Evolutionary conservation across 2,113 vertebrate genomes (phyloP).

Genomic region (Anseranas semipalmata): DNA sequence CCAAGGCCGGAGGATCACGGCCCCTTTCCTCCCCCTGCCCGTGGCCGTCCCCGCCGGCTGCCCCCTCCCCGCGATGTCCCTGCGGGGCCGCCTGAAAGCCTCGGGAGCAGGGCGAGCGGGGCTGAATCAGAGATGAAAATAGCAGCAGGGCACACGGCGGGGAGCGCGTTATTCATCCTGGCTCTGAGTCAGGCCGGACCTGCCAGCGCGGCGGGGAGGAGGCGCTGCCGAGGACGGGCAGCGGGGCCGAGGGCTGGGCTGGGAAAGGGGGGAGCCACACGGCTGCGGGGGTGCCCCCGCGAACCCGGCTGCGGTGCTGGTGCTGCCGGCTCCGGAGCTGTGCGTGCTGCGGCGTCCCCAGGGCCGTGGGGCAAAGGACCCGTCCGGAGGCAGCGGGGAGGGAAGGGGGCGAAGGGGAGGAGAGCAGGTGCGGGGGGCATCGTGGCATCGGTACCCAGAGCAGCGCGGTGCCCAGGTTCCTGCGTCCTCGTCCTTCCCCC

Average conservation of each 20-base stretch:
- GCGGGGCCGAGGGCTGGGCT: background rate
- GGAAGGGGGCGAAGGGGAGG: no score
- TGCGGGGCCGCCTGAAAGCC: no score
- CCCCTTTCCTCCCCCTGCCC: background rate
- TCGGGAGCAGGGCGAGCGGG: background rate
- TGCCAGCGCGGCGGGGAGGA: background rate
- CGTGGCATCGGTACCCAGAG: no score
- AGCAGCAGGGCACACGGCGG: background rate
- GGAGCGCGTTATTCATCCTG: background rate
- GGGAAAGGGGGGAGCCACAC: background rate
- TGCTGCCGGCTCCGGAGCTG: no score
- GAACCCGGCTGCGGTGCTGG: no score
- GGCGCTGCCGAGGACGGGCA: background rate
- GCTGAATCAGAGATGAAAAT: background rate
- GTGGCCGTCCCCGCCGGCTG: background rate
- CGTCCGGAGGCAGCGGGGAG: no score
- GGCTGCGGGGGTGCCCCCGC: no score
- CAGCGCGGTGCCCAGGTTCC: no score
- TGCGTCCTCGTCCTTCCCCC: no score
- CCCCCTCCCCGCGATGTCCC: background rate
- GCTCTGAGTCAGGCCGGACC: background rate
- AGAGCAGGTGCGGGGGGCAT: no score
- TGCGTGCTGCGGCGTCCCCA: no score
- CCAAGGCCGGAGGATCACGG: rapidly evolving
- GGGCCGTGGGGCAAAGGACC: no score